Conservation (phyloP, 2,113 vertebrate genomes). For the Chaetorhynchus papuensis region DNA sequence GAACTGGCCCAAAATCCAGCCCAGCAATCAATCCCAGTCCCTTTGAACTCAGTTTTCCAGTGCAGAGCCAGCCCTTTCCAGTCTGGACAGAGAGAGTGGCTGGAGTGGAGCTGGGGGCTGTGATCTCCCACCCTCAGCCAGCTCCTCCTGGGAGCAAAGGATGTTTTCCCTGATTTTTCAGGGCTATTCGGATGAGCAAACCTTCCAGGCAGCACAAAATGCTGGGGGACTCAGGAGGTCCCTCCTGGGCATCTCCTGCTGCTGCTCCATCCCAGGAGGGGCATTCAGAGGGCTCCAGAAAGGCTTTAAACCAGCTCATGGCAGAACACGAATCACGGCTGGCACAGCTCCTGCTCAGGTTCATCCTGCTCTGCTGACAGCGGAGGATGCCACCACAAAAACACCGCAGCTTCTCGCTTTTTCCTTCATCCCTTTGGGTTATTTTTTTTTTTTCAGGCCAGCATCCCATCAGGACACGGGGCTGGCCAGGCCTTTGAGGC, state of each 20-base stretch:
- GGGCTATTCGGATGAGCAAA: neutral
- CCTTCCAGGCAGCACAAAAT: neutral
- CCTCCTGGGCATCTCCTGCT: neutral
- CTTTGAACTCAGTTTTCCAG: neutral
- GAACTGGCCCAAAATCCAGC: constrained; percentile 11
- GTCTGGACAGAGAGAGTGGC: neutral
- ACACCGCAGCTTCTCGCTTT: neutral
- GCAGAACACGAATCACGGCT: neutral
- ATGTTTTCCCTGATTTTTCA: neutral
- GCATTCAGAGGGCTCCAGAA: neutral
- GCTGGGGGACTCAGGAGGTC: neutral
- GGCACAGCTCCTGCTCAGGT: neutral
- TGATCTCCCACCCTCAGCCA: neutral
- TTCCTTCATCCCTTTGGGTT: neutral
- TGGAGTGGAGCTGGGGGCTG: neutral
- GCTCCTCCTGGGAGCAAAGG: neutral
- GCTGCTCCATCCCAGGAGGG: neutral
- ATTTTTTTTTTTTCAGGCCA: neutral
- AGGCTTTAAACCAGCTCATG: neutral
- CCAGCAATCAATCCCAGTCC: neutral
- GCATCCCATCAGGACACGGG: rapidly evolving
- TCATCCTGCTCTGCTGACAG: neutral
- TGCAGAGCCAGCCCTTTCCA: neutral
- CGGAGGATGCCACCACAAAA: neutral
- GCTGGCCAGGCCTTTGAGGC: neutral